A percentile compares a stretch with the other conserved stretches of the same genome.
These are phyloP conservation scores for Masnerella sp. DNA, from an alignment of 2,888 invertebrate genomes.

Conservation along the genomic window DNA sequence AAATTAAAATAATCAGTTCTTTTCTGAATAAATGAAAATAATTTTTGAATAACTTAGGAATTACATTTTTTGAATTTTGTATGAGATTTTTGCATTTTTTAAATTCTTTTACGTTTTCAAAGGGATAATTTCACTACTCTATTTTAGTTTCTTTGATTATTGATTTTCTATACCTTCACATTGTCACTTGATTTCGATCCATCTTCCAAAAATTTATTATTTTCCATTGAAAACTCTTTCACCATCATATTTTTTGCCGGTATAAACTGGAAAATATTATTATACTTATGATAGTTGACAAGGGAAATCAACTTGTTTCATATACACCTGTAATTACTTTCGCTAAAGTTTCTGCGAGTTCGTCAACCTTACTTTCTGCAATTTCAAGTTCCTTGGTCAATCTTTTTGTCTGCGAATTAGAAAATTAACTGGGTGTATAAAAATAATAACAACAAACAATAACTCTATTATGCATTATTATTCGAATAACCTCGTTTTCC, in stretches of 20 bases:
- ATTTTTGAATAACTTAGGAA: too few relatives aligned
- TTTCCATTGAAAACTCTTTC: slow-evolving; percentile 8
- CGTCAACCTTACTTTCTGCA: slow-evolving; percentile 66
- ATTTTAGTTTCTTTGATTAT: too few relatives aligned
- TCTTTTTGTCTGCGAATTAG: slow-evolving; percentile 65
- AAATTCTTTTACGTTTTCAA: too few relatives aligned
- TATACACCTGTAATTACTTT: slow-evolving; percentile 66
- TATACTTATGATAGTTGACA: neutral
- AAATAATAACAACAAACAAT: neutral
- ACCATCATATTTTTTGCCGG: slow-evolving; percentile 10
- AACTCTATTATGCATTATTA: too few relatives aligned
- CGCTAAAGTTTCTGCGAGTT: slow-evolving; percentile 68
- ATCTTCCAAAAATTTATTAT: neutral
- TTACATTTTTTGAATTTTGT: too few relatives aligned
- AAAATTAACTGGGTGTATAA: neutral
- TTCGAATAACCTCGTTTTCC: slow-evolving; percentile 67
- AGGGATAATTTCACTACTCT: neutral
- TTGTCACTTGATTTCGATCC: slow-evolving; percentile 54
- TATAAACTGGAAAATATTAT: slow-evolving; percentile 9
- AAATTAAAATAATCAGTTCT: too few relatives aligned
- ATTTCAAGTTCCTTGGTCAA: slow-evolving; percentile 65
- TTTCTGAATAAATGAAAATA: too few relatives aligned
- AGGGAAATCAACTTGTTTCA: neutral
- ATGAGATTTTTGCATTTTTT: too few relatives aligned
- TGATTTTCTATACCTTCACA: slow-evolving; percentile 61